A percentile compares a stretch with the other conserved stretches of the same genome.
Evolutionary conservation across 2,797 vertebrate genomes (phyloP).

Genomic region (Sebastes iracundus): DNA sequence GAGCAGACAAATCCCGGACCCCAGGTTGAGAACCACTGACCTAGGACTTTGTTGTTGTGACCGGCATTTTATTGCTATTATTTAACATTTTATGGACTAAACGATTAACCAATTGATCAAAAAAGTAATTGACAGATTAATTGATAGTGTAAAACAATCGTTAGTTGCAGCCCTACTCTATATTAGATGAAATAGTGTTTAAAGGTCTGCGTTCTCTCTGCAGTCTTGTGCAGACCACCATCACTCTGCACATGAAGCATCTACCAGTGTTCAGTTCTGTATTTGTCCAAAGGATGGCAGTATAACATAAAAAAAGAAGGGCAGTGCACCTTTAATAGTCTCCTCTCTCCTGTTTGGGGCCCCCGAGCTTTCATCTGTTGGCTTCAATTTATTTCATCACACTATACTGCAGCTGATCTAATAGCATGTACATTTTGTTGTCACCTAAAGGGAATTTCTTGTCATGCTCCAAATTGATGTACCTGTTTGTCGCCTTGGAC

Average conservation of each 20-base stretch:
- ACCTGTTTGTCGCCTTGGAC: slow-evolving; percentile 70
- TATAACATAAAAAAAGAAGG: slow-evolving; percentile 47
- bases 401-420: slow-evolving; percentile 74
- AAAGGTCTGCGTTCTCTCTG: background rate
- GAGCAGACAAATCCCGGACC: too few relatives aligned
- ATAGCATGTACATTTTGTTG: slow-evolving; percentile 75
- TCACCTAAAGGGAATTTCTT: slow-evolving; percentile 74
- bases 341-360: slow-evolving; percentile 40
- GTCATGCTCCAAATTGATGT: slow-evolving; percentile 74
- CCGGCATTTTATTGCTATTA: background rate
- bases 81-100: background rate
- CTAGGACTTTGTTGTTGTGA: background rate
- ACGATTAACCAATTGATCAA: background rate
- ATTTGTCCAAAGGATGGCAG: slow-evolving; percentile 69
- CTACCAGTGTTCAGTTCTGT: background rate
- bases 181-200: background rate
- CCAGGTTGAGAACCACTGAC: background rate
- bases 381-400: slow-evolving; percentile 77
- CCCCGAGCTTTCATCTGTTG: slow-evolving; percentile 72
- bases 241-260: background rate
- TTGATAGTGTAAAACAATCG: background rate
- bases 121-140: background rate
- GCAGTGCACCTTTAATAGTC: slow-evolving; percentile 3
- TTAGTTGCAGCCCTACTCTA: background rate
- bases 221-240: background rate